A percentile compares a stretch with the other conserved stretches of the same genome.
phyloP scores from a whole-genome alignment of 2,888 invertebrate species.

The Leptinotarsa haldemani region DNA sequence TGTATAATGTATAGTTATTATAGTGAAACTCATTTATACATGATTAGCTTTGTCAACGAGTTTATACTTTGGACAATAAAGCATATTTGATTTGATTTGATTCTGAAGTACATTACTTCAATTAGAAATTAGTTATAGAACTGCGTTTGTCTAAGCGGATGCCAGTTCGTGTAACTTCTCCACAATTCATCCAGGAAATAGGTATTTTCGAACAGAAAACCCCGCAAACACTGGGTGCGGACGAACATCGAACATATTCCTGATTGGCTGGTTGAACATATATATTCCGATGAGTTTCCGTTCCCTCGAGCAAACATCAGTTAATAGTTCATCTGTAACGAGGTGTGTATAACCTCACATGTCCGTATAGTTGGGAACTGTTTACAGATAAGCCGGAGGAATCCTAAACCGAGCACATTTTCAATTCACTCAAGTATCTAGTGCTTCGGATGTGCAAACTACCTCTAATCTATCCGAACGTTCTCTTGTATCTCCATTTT shows the following conservation, averaged over 20 bases:
- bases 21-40: too few species aligned
- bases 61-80: too few species aligned
- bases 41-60: too few species aligned
- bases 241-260: neutral
- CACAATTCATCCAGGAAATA: neutral
- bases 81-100: too few species aligned
- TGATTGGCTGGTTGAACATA: neutral
- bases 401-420: constrained; percentile 5
- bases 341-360: constrained; percentile 4
- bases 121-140: neutral
- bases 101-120: too few species aligned
- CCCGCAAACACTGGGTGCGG: neutral
- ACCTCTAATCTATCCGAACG: constrained; percentile 13
- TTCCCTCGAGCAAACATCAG: neutral
- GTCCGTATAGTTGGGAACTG: constrained; percentile 4
- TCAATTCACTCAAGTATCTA: constrained; percentile 12
- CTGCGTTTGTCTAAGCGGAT: neutral
- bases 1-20: too few species aligned
- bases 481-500: constrained; percentile 19
- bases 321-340: constrained; percentile 6
- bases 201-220: neutral
- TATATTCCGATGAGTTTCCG: neutral
- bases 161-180: neutral
- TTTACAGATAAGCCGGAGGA: constrained; percentile 8
- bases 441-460: constrained; percentile 11